phyloP scores from a whole-genome alignment of 2,888 invertebrate genomes.

The Rhorus exstirpatorius region DNA sequence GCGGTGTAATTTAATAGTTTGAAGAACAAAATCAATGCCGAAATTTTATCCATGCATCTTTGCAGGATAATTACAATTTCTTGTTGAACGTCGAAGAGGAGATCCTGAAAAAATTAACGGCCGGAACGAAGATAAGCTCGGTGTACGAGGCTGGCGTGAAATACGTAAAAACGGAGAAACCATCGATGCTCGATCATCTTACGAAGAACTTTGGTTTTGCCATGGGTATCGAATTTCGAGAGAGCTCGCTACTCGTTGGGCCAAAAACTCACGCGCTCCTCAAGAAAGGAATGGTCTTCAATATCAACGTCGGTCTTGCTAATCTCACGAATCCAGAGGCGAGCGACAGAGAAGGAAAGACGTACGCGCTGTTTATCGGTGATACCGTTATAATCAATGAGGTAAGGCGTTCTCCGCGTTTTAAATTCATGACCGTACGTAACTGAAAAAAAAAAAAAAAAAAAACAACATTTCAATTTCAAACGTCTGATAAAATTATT shows the following conservation, averaged over 20 bases:
- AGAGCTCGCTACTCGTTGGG: conserved; percentile 96
- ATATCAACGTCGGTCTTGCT: conserved; percentile 96
- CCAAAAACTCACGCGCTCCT: conserved; percentile 94
- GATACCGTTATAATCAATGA: conserved; percentile 99
- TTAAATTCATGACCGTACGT: background rate
- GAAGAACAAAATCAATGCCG: background rate
- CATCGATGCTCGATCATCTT: conserved; percentile 94
- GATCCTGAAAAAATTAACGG: conserved; percentile 93
- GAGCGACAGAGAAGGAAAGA: conserved; percentile 95
- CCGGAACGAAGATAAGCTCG: conserved; percentile 93
- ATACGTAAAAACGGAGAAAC: conserved; percentile 94
- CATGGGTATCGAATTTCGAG: conserved; percentile 99
- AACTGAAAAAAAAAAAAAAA: too few relatives aligned
- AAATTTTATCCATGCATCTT: conserved; percentile 38
- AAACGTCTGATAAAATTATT: too few relatives aligned
- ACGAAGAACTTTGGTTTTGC: conserved; percentile 99
- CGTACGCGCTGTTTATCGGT: conserved; percentile 97
- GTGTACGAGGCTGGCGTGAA: conserved; percentile 95
- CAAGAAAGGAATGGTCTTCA: conserved; percentile 98
- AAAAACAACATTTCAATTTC: too few relatives aligned
- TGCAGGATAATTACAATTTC: conserved; percentile 96
- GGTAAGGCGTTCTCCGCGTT: too few relatives aligned
- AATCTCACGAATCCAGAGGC: conserved; percentile 94
- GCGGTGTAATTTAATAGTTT: too few relatives aligned
- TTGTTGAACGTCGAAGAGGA: conserved; percentile 96